phyloP scores from a whole-genome alignment of 2,113 vertebrate species.

The Platichthys flesus region DNA sequence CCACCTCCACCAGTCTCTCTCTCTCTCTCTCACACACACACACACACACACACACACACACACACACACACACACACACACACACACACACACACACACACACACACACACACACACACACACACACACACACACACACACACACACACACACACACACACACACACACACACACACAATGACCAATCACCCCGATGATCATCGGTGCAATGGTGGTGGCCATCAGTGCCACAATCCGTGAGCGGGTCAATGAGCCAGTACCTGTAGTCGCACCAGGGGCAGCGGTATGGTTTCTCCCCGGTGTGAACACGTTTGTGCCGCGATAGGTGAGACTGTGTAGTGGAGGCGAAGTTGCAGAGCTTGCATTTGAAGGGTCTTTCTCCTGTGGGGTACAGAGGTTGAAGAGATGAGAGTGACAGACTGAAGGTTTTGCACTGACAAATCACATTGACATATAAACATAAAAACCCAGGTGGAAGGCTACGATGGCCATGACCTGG shows the following conservation, averaged over 20 bases:
- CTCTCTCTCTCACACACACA: slow-evolving; percentile 12
- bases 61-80: slow-evolving; percentile 9
- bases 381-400: slow-evolving; percentile 81
- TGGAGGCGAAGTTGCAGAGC: slow-evolving; percentile 97
- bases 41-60: slow-evolving; percentile 1
- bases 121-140: slow-evolving; percentile 9
- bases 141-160: not conserved
- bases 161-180: slow-evolving; percentile 32
- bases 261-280: slow-evolving; percentile 99
- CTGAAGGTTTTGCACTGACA: not conserved
- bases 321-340: slow-evolving; percentile 97
- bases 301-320: slow-evolving; percentile 98
- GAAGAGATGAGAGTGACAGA: slow-evolving; percentile 34
- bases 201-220: slow-evolving; percentile 59
- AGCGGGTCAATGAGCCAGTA: slow-evolving; percentile 79
- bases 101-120: slow-evolving; percentile 6
- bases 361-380: slow-evolving; percentile 98
- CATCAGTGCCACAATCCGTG: slow-evolving; percentile 63
- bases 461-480: not conserved
- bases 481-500: too few species aligned
- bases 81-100: not conserved
- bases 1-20: slow-evolving; percentile 17
- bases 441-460: not conserved
- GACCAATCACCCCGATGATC: slow-evolving; percentile 77
- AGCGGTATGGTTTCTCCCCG: slow-evolving; percentile 97